Conservation (phyloP, 35 echinoderm and acorn worm species). For the Heliocidaris tuberculata region DNA sequence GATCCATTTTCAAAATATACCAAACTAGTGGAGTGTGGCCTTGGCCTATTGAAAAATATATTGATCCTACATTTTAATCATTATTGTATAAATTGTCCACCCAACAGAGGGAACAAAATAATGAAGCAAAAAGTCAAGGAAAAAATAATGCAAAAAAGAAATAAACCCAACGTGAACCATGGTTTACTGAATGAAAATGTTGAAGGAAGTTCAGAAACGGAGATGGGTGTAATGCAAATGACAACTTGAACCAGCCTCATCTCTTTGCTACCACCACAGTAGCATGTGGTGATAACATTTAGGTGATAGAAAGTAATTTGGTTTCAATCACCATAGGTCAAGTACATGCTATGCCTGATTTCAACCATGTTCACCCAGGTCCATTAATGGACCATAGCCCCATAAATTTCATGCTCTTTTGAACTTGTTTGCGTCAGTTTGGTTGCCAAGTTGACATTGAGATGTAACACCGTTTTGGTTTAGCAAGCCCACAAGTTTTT, state of each 20-base stretch:
- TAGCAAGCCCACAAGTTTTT: background rate
- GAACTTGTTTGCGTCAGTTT: constrained; percentile 9
- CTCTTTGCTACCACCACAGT: background rate
- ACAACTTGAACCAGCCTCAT: background rate
- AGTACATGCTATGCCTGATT: constrained; percentile 21
- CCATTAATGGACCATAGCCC: background rate
- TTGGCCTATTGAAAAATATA: background rate
- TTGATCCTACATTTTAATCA: background rate
- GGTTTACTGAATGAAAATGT: background rate
- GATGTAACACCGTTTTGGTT: background rate
- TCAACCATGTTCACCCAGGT: background rate
- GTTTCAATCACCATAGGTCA: constrained; percentile 35
- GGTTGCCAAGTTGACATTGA: background rate
- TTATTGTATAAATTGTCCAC: background rate
- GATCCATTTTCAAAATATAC: background rate
- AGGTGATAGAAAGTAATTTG: constrained; percentile 7
- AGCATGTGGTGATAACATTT: background rate
- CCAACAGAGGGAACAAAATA: background rate
- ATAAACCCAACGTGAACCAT: background rate
- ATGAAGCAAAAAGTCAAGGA: background rate
- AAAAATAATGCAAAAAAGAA: background rate
- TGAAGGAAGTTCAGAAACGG: background rate
- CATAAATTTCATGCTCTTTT: constrained; percentile 18
- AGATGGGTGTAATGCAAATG: background rate
- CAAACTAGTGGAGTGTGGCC: background rate